Evolutionary conservation across 1,140 invertebrate species (phyloP).

Genomic region (Micrasema minimum): DNA sequence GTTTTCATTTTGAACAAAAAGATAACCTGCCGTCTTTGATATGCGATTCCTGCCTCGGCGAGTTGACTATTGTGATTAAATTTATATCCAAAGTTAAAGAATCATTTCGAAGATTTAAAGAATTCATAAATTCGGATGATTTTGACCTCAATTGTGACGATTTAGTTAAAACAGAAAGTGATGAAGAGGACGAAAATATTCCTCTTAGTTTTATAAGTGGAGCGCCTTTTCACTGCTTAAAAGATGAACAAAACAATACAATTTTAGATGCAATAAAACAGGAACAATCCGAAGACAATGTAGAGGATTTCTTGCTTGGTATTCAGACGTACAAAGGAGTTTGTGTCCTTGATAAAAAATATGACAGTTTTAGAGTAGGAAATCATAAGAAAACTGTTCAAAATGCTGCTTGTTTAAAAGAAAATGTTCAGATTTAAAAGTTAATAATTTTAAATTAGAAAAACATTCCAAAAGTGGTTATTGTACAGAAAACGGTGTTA

Average conservation of each 20-base stretch:
- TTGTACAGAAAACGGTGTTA: too few relatives aligned
- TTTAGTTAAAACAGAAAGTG: conserved; percentile 4
- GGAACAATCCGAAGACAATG: not conserved
- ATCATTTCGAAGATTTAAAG: conserved; percentile 4
- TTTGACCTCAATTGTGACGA: not conserved
- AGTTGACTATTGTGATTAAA: conserved; percentile 22
- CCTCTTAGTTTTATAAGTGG: conserved; percentile 7
- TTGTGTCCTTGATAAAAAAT: not conserved
- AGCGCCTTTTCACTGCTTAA: not conserved
- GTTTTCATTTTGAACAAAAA: conserved; percentile 12
- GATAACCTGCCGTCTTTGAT: conserved; percentile 21
- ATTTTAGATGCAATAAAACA: conserved; percentile 10
- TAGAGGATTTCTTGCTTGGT: too few relatives aligned
- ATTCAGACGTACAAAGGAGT: not conserved
- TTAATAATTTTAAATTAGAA: not conserved
- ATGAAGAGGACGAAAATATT: conserved; percentile 7
- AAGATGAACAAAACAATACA: conserved; percentile 5
- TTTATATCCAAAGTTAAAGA: conserved; percentile 24
- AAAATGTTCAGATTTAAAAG: not conserved
- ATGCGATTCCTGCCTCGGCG: conserved; percentile 14
- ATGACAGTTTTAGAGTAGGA: too few relatives aligned
- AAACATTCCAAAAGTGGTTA: too few relatives aligned
- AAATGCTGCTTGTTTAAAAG: too few relatives aligned
- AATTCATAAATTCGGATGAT: not conserved
- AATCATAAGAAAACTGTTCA: too few relatives aligned